phyloP scores from a whole-genome alignment of 2,888 invertebrate genomes.

The Drosophila phalerata region DNA sequence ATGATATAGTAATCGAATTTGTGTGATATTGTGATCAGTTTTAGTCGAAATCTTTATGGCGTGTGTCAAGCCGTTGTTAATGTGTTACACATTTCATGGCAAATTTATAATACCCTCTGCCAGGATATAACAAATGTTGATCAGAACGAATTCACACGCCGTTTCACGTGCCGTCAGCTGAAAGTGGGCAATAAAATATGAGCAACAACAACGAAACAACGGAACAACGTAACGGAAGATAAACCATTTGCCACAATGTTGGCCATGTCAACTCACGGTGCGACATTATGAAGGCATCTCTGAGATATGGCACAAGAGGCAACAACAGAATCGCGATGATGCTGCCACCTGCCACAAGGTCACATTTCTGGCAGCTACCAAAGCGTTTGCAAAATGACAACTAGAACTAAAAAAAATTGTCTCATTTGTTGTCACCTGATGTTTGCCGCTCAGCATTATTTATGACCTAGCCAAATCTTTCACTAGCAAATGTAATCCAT shows the following conservation, averaged over 20 bases:
- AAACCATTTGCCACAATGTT: constrained; percentile 50
- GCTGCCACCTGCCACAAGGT: constrained; percentile 49
- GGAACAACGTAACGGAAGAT: constrained; percentile 33
- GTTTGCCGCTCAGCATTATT: constrained; percentile 43
- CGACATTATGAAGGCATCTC: constrained; percentile 2
- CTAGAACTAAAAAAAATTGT: constrained; percentile 61
- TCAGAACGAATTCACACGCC: constrained; percentile 57
- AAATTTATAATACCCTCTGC: background rate
- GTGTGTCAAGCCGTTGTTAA: no score
- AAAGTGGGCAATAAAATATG: constrained; percentile 53
- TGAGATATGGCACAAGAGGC: constrained; percentile 11
- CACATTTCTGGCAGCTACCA: constrained; percentile 55
- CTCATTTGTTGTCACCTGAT: constrained; percentile 65
- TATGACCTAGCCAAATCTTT: constrained; percentile 40
- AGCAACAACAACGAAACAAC: constrained; percentile 14
- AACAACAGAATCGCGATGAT: constrained; percentile 11
- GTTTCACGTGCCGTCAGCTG: constrained; percentile 33
- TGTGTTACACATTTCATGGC: background rate
- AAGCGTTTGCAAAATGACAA: constrained; percentile 61
- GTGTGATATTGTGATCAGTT: no score
- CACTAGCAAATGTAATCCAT: constrained; percentile 40
- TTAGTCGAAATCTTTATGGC: no score
- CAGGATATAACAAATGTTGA: constrained; percentile 29
- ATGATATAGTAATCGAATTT: no score
- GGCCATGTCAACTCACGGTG: constrained; percentile 20